Conservation (phyloP, 2,888 invertebrate genomes). For the Netelia virgata region DNA sequence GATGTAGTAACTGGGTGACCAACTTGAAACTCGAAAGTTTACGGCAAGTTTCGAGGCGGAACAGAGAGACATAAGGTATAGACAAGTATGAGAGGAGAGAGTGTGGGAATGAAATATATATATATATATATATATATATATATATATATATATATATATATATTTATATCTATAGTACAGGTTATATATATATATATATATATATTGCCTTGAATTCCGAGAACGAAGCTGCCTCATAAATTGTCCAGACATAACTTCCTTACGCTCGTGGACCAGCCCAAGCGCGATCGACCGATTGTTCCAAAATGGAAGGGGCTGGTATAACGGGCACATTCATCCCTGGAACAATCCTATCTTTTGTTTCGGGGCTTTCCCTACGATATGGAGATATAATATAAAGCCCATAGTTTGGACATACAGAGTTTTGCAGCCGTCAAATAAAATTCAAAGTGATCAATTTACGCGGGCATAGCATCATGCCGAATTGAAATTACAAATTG, state of each 20-base stretch:
- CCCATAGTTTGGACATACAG: background rate
- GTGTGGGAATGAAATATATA: slow-evolving; percentile 2
- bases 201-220: slow-evolving; percentile 45
- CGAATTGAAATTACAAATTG: slow-evolving; percentile 47
- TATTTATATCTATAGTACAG: background rate
- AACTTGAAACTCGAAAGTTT: slow-evolving; percentile 68
- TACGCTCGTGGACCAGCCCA: slow-evolving; percentile 44
- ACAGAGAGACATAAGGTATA: slow-evolving; percentile 47
- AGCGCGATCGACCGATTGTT: slow-evolving; percentile 53
- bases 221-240: slow-evolving; percentile 58
- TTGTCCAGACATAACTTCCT: slow-evolving; percentile 58
- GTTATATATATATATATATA: slow-evolving; percentile 5
- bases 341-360: slow-evolving; percentile 56
- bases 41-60: slow-evolving; percentile 58
- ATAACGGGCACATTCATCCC: slow-evolving; percentile 43
- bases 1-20: slow-evolving; percentile 68
- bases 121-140: background rate
- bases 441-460: slow-evolving; percentile 57
- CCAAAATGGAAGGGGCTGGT: slow-evolving; percentile 19
- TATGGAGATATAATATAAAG: slow-evolving; percentile 3
- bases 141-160: no score
- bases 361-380: slow-evolving; percentile 21
- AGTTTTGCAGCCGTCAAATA: slow-evolving; percentile 41
- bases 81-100: slow-evolving; percentile 18
- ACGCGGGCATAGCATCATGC: slow-evolving; percentile 27